Percentiles rank a stretch among this genome's conserved stretches.
These are phyloP conservation scores for Papilio polyxenes DNA, from an alignment of 1,140 invertebrate genomes.

Conservation along the genomic window DNA sequence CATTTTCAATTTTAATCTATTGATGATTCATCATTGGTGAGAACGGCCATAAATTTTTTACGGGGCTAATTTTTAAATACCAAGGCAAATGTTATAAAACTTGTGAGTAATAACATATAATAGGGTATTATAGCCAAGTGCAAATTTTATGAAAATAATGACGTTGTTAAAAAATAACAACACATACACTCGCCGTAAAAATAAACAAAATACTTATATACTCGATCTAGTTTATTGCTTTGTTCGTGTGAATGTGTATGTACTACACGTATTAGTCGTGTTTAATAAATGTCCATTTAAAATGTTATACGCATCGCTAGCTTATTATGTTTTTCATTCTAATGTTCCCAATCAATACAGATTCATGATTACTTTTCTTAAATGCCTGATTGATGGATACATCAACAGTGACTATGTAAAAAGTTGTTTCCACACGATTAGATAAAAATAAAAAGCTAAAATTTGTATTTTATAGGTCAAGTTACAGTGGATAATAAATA, in stretches of 20 bases:
- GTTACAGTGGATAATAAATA: background rate
- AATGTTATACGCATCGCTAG: too few species aligned
- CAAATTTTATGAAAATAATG: background rate
- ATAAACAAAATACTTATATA: too few species aligned
- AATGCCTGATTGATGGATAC: background rate
- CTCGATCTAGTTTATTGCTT: too few species aligned
- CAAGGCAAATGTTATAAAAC: background rate
- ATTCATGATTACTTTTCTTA: too few species aligned
- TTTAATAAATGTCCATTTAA: too few species aligned
- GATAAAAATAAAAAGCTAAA: background rate
- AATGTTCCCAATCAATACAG: too few species aligned
- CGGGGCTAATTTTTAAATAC: slow-evolving; percentile 4
- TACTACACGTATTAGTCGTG: too few species aligned
- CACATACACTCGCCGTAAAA: too few species aligned
- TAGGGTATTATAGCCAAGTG: background rate
- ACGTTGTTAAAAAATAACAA: background rate
- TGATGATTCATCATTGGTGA: background rate
- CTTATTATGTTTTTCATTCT: too few species aligned
- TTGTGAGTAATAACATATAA: background rate
- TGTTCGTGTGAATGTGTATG: too few species aligned
- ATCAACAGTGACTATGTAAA: background rate
- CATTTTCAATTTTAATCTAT: background rate
- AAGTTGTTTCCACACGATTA: background rate
- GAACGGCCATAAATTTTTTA: background rate
- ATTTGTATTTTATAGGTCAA: slow-evolving; percentile 3